Conservation (phyloP, 2,113 vertebrate species). For the Corythaeola cristata region DNA sequence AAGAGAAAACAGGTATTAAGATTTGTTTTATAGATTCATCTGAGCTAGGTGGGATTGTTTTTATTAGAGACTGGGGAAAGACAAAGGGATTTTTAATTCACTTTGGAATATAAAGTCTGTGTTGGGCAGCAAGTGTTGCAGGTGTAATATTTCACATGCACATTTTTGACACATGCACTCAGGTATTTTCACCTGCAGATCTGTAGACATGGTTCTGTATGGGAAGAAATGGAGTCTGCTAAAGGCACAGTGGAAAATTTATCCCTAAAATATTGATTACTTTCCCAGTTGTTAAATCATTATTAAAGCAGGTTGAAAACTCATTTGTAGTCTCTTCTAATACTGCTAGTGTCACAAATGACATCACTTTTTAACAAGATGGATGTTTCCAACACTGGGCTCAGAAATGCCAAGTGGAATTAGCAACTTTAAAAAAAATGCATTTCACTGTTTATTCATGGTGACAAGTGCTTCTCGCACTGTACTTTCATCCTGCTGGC, state of each 20-base stretch:
- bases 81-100: neutral
- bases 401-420: constrained; percentile 53
- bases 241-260: neutral
- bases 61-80: neutral
- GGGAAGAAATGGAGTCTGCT: neutral
- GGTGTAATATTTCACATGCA: neutral
- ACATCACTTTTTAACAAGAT: constrained; percentile 53
- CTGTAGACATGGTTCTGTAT: neutral
- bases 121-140: neutral
- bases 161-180: neutral
- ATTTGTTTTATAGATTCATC: neutral
- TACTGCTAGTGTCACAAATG: constrained; percentile 11
- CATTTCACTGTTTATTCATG: constrained; percentile 36
- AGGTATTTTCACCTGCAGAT: neutral
- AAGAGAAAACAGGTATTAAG: neutral
- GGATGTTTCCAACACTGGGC: neutral
- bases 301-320: constrained; percentile 52
- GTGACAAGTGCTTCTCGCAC: neutral
- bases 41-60: neutral
- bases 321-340: constrained; percentile 31
- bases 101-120: neutral
- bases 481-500: neutral
- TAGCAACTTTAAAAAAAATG: constrained; percentile 14
- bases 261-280: constrained; percentile 56
- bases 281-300: constrained; percentile 47